These are phyloP conservation scores for Ciconia nigra DNA, from an alignment of 2,797 vertebrate species.

Conservation along the genomic window DNA sequence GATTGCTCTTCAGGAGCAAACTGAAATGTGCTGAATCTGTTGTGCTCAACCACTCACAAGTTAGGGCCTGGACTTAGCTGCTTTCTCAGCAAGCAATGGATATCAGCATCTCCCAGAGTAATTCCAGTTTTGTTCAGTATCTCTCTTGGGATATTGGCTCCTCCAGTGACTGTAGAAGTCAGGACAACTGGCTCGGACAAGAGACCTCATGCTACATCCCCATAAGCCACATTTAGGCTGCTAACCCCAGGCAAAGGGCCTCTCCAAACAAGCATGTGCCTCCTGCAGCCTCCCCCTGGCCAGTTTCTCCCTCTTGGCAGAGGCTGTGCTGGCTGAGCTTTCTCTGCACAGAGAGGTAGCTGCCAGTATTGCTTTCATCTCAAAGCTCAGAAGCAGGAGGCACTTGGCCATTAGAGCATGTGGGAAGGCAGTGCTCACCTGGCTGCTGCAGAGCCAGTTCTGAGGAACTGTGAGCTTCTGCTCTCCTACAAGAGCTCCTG, in stretches of 20 bases:
- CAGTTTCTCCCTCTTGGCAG: not conserved
- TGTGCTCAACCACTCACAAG: not conserved
- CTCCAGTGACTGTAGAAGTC: not conserved
- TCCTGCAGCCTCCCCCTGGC: not conserved
- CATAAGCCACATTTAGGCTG: not conserved
- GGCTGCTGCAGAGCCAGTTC: not conserved
- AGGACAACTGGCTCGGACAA: not conserved
- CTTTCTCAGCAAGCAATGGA: not conserved
- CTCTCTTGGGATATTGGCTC: not conserved
- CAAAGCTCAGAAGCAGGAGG: not conserved
- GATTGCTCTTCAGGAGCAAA: too few relatives aligned
- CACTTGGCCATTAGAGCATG: not conserved
- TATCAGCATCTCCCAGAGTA: not conserved
- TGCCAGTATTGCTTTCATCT: not conserved
- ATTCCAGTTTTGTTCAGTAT: not conserved
- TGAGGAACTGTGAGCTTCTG: not conserved
- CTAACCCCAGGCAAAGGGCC: not conserved
- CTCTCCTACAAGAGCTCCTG: not conserved
- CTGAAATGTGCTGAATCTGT: too few relatives aligned
- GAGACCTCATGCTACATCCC: not conserved
- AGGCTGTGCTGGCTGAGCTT: not conserved
- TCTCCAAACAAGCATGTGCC: rapidly evolving
- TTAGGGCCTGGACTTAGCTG: not conserved
- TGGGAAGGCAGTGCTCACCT: not conserved
- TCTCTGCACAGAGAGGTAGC: not conserved